These are phyloP conservation scores for Gallinago jamesoni DNA, from an alignment of 2,113 vertebrate species.

Conservation along the genomic window DNA sequence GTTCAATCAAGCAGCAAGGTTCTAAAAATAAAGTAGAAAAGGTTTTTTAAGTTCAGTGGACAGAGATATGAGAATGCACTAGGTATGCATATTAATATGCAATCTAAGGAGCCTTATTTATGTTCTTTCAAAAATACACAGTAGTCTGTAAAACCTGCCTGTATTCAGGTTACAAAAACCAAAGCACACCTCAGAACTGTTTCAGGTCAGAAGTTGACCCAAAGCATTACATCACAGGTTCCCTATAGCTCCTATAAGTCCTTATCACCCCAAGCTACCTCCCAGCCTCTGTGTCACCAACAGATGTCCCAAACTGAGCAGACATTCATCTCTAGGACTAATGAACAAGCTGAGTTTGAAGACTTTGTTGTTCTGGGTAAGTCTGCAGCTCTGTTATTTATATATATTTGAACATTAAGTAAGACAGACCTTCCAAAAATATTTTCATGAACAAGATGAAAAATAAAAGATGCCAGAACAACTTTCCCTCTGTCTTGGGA, in stretches of 20 bases:
- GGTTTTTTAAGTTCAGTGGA: background rate
- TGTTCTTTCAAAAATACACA: background rate
- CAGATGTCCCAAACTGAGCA: background rate
- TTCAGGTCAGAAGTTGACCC: background rate
- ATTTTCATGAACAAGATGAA: background rate
- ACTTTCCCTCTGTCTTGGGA: background rate
- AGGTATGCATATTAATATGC: background rate
- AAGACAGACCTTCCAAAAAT: background rate
- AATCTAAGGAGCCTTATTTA: background rate
- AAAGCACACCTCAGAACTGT: background rate
- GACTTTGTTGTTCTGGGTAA: background rate
- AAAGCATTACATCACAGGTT: background rate
- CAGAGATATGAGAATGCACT: background rate
- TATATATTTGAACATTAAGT: background rate
- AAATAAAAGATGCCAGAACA: background rate
- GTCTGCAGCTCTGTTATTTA: background rate
- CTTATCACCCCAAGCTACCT: background rate
- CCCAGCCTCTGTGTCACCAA: background rate
- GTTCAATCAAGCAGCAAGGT: background rate
- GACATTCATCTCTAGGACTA: background rate
- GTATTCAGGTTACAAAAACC: accelerated
- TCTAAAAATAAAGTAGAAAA: background rate
- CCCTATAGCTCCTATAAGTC: background rate
- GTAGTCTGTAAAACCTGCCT: background rate
- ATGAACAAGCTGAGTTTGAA: background rate